A percentile compares a stretch with the other conserved stretches of the same genome.
phyloP scores from a whole-genome alignment of 2,113 vertebrate genomes.

The Corvus moneduloides region DNA sequence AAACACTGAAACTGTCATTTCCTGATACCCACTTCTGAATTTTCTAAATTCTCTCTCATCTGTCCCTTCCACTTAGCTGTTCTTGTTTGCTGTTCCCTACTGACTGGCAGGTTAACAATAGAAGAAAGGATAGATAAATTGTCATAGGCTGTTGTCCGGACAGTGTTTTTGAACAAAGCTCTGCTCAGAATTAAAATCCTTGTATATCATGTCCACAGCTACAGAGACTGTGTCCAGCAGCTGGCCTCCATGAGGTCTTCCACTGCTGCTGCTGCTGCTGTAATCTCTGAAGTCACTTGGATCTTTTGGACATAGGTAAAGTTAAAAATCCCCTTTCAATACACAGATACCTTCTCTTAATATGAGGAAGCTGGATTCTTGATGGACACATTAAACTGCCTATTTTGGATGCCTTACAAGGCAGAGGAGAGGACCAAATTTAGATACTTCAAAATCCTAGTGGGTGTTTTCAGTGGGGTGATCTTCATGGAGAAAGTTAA shows the following conservation, averaged over 20 bases:
- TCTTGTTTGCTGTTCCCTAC: background rate
- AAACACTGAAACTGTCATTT: background rate
- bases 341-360: background rate
- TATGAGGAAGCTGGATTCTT: background rate
- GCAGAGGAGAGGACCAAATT: background rate
- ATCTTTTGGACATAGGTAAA: background rate
- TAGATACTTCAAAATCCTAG: too few species aligned
- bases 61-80: background rate
- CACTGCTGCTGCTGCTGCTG: background rate
- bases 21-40: background rate
- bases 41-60: background rate
- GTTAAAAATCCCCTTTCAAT: background rate
- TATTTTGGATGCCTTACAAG: background rate
- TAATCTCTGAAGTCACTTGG: background rate
- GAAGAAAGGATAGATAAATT: background rate
- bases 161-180: background rate
- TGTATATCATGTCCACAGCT: background rate
- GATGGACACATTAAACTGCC: background rate
- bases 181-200: background rate
- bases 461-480: background rate
- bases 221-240: background rate
- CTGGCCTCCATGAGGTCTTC: background rate
- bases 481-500: background rate
- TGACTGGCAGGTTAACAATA: background rate
- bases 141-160: background rate